phyloP scores from a whole-genome alignment of 2,113 vertebrate genomes.

The Grallaria varia region DNA sequence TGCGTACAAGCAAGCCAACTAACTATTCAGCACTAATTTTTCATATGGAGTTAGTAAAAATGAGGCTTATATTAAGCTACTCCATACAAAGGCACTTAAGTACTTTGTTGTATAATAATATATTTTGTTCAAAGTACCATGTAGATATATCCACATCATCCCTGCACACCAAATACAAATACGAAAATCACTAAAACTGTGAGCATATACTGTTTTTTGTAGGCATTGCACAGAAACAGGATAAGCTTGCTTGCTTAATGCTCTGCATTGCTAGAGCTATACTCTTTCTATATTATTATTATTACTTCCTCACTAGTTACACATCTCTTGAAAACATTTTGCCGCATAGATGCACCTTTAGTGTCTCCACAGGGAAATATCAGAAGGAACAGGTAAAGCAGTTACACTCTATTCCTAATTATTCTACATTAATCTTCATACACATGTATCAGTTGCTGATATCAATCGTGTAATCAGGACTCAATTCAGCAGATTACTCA shows the following conservation, averaged over 20 bases:
- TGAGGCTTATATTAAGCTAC: not conserved
- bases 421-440: not conserved
- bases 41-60: not conserved
- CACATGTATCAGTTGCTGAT: fast-evolving
- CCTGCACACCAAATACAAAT: not conserved
- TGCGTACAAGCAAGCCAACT: not conserved
- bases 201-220: not conserved
- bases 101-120: not conserved
- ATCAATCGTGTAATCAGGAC: not conserved
- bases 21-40: not conserved
- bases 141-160: not conserved
- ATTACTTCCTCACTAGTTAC: not conserved
- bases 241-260: not conserved
- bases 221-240: not conserved
- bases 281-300: not conserved
- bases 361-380: not conserved
- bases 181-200: not conserved
- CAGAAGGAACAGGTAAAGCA: not conserved
- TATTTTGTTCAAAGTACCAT: not conserved
- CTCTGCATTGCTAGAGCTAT: not conserved
- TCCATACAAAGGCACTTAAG: not conserved
- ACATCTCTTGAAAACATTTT: not conserved
- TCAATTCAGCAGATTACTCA: not conserved
- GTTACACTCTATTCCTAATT: not conserved
- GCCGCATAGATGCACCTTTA: not conserved